Evolutionary conservation across 2,888 invertebrate species (phyloP).

Genomic region (Sericinus montela): DNA sequence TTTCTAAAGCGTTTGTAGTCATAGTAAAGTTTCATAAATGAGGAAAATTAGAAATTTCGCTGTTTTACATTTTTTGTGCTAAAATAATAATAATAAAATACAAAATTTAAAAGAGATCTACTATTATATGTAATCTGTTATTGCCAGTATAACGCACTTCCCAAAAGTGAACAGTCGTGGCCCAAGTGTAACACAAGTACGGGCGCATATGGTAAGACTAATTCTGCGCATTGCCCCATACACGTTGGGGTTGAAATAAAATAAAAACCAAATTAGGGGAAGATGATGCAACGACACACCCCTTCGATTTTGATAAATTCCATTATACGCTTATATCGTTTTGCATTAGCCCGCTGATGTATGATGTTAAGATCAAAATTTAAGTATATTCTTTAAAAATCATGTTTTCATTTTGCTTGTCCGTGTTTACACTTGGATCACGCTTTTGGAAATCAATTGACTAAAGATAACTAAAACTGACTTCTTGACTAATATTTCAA

Average conservation of each 20-base stretch:
- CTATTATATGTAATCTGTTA: neutral
- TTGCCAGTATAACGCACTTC: constrained; percentile 31
- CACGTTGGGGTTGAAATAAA: constrained; percentile 64
- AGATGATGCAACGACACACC: constrained; percentile 73
- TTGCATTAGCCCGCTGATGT: constrained; percentile 48
- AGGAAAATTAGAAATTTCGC: too few relatives aligned
- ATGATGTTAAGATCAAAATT: constrained; percentile 31
- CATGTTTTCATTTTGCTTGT: too few relatives aligned
- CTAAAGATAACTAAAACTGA: too few relatives aligned
- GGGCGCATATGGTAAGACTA: constrained; percentile 77
- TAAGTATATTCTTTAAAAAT: neutral
- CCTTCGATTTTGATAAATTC: constrained; percentile 78
- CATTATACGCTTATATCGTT: constrained; percentile 63
- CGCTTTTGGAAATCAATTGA: too few relatives aligned
- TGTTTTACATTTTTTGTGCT: too few relatives aligned
- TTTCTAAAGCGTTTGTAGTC: too few relatives aligned
- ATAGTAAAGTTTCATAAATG: too few relatives aligned
- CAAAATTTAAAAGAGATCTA: too few relatives aligned
- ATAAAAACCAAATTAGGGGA: constrained; percentile 76
- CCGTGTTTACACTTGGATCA: too few relatives aligned
- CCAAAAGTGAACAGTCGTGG: constrained; percentile 61
- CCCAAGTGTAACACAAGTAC: constrained; percentile 71
- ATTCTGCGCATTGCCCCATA: constrained; percentile 62
- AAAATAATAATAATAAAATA: too few relatives aligned
- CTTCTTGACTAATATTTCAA: too few relatives aligned